These are phyloP conservation scores for Hyposoter dolosus DNA, from an alignment of 2,888 invertebrate genomes.

Conservation along the genomic window DNA sequence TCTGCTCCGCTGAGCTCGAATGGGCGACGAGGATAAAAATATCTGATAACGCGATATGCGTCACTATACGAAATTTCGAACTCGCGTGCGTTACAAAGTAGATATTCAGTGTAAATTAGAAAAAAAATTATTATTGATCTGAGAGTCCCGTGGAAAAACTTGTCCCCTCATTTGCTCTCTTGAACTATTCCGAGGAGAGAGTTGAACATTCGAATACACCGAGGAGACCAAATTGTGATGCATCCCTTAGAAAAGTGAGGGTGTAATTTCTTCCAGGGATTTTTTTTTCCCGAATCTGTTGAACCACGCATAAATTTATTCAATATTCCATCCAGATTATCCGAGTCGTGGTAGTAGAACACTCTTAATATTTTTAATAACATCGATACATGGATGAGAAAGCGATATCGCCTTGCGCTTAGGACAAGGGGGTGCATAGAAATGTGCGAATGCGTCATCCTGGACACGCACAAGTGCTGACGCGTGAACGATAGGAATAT, in stretches of 20 bases:
- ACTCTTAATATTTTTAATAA: conserved; percentile 74
- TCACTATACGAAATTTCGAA: background rate
- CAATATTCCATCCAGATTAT: conserved; percentile 48
- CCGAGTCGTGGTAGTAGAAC: conserved; percentile 36
- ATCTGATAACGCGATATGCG: background rate
- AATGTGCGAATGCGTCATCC: conserved; percentile 82
- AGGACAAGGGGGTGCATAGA: conserved; percentile 80
- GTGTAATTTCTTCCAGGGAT: conserved; percentile 34
- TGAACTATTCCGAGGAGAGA: background rate
- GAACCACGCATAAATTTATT: background rate
- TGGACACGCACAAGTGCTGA: conserved; percentile 50
- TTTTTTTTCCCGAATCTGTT: background rate
- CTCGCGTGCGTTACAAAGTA: background rate
- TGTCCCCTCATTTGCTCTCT: background rate
- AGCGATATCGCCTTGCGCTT: conserved; percentile 39
- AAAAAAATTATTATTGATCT: background rate
- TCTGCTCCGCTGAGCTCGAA: conserved; percentile 30
- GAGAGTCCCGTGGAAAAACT: background rate
- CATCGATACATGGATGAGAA: conserved; percentile 80
- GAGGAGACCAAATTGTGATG: background rate
- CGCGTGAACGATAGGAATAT: background rate
- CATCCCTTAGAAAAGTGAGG: conserved; percentile 34
- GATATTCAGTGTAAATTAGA: background rate
- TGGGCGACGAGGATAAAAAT: conserved; percentile 16
- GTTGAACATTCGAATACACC: too few species aligned